These are phyloP conservation scores for Drosophila parvula DNA, from an alignment of 1,140 invertebrate species.

Conservation along the genomic window DNA sequence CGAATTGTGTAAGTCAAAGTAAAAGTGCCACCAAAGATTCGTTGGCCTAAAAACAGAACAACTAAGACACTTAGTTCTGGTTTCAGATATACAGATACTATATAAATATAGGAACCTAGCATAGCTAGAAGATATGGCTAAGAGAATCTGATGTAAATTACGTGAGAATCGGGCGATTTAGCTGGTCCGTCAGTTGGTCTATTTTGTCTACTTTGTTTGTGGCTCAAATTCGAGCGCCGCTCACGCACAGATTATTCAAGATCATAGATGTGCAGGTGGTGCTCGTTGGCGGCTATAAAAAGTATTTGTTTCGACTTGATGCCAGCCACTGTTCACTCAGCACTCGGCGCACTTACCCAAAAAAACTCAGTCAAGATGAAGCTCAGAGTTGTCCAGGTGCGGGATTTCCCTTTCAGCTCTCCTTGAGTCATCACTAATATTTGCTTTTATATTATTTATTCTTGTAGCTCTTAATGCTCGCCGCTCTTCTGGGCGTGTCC, in stretches of 20 bases:
- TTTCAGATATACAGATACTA: neutral
- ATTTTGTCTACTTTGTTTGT: constrained; percentile 4
- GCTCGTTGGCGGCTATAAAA: constrained; percentile 33
- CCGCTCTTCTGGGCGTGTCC: constrained; percentile 10
- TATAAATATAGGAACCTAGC: neutral
- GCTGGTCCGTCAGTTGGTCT: neutral
- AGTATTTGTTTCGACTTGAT: constrained; percentile 13
- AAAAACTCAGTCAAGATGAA: constrained; percentile 12
- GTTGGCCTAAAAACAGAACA: too few species aligned
- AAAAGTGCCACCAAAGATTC: constrained; percentile 7
- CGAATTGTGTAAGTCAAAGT: constrained; percentile 33
- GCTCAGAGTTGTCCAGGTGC: constrained; percentile 14
- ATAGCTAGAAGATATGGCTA: neutral
- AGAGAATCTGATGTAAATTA: constrained; percentile 22
- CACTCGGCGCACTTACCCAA: constrained; percentile 23
- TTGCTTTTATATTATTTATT: too few species aligned
- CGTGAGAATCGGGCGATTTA: constrained; percentile 25
- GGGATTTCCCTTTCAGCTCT: too few species aligned
- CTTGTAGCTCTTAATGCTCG: constrained; percentile 7
- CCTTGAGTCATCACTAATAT: neutral
- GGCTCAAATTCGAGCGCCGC: constrained; percentile 17
- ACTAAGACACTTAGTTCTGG: neutral
- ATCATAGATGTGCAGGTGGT: constrained; percentile 24
- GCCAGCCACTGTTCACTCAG: constrained; percentile 42
- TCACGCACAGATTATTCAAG: constrained; percentile 49